These are phyloP conservation scores for Andrena hattorfiana DNA, from an alignment of 2,888 invertebrate genomes.

Conservation along the genomic window DNA sequence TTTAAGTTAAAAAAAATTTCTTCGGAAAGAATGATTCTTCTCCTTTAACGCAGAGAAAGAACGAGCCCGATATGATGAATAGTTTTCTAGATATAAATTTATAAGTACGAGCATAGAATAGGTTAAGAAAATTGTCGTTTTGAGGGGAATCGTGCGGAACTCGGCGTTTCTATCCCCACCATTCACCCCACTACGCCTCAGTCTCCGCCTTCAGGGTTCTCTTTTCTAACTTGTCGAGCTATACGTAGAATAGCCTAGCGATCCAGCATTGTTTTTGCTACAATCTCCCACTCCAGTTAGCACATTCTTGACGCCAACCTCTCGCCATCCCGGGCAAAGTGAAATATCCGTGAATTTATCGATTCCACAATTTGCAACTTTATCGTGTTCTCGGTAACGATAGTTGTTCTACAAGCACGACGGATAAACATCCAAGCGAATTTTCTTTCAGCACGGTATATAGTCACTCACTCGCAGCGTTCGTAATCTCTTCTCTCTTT, in stretches of 20 bases:
- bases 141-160: too few relatives aligned
- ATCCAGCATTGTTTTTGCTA: constrained; percentile 73
- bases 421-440: constrained; percentile 56
- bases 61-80: too few relatives aligned
- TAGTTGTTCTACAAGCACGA: constrained; percentile 53
- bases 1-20: too few relatives aligned
- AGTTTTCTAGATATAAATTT: too few relatives aligned
- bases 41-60: too few relatives aligned
- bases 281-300: constrained; percentile 66
- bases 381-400: constrained; percentile 40
- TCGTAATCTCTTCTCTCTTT: constrained; percentile 53
- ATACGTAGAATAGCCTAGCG: constrained; percentile 55
- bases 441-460: constrained; percentile 49
- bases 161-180: too few relatives aligned
- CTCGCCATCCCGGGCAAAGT: constrained; percentile 63
- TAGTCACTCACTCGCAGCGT: constrained; percentile 42
- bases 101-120: too few relatives aligned
- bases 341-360: constrained; percentile 58
- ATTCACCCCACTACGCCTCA: too few relatives aligned
- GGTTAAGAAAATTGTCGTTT: too few relatives aligned
- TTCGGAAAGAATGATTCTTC: too few relatives aligned
- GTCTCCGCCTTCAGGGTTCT: too few relatives aligned
- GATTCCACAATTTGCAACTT: constrained; percentile 52
- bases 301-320: constrained; percentile 67
- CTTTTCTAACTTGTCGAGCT: too few relatives aligned